These are phyloP conservation scores for Lophotriccus pileatus DNA, from an alignment of 2,797 vertebrate genomes.

Conservation along the genomic window DNA sequence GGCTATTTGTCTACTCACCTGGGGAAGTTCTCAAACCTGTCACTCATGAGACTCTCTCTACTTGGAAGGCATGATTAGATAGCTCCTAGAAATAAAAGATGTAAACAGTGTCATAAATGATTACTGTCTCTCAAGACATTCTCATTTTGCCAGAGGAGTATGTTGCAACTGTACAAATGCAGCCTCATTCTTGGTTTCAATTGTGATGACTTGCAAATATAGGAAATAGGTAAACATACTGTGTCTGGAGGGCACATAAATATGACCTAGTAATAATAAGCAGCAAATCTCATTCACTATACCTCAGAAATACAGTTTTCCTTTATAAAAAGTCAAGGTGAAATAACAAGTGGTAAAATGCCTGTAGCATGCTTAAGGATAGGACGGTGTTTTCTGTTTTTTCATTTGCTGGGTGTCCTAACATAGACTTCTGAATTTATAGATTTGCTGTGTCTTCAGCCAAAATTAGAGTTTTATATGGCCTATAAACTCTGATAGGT, in stretches of 20 bases:
- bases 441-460: not conserved
- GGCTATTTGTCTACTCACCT: not conserved
- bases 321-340: not conserved
- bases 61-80: not conserved
- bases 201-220: not conserved
- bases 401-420: not conserved
- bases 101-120: not conserved
- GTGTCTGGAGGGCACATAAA: not conserved
- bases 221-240: not conserved
- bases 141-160: not conserved
- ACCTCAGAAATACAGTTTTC: not conserved
- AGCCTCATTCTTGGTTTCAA: not conserved
- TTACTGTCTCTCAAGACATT: not conserved
- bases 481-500: not conserved
- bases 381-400: not conserved
- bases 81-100: not conserved
- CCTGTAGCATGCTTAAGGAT: not conserved
- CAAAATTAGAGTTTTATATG: not conserved
- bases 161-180: not conserved
- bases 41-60: not conserved
- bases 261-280: slow-evolving; percentile 2
- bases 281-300: not conserved
- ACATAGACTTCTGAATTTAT: not conserved
- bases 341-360: not conserved
- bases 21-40: not conserved